Conservation (phyloP, 2,888 invertebrate species). For the Tipula confusa region DNA sequence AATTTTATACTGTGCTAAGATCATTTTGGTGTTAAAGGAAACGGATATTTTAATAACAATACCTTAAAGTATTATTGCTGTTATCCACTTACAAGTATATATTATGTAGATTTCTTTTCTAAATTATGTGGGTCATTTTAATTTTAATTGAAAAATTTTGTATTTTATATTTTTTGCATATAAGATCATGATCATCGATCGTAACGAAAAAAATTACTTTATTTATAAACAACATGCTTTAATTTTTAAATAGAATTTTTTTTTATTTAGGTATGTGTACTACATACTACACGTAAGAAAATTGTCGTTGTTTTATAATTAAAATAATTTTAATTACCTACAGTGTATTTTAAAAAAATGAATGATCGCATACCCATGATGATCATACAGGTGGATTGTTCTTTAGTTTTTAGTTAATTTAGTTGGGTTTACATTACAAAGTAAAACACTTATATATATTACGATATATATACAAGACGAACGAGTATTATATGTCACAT, state of each 20-base stretch:
- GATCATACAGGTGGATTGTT: slow-evolving; percentile 28
- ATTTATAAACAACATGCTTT: neutral
- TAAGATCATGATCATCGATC: slow-evolving; percentile 12
- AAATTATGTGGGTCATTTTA: slow-evolving; percentile 25
- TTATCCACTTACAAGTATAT: neutral
- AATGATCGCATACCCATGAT: slow-evolving; percentile 21
- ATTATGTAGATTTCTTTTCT: neutral
- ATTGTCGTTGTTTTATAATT: neutral
- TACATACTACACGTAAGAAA: neutral
- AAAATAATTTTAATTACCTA: neutral
- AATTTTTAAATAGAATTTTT: slow-evolving; percentile 9
- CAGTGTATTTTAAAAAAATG: neutral
- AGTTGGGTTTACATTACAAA: neutral
- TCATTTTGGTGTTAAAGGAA: slow-evolving; percentile 6
- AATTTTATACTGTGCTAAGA: neutral
- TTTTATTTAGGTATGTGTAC: neutral
- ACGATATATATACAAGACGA: neutral
- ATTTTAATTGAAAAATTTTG: neutral
- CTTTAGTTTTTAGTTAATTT: neutral
- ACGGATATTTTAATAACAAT: neutral
- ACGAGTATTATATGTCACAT: slow-evolving; percentile 20
- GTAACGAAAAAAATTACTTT: neutral
- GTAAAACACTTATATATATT: neutral
- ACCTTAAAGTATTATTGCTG: neutral
- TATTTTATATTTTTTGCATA: neutral